Base-by-base conservation (phyloP, 92 coral and sea anemone species). In the Phenganax marumi region DNA sequence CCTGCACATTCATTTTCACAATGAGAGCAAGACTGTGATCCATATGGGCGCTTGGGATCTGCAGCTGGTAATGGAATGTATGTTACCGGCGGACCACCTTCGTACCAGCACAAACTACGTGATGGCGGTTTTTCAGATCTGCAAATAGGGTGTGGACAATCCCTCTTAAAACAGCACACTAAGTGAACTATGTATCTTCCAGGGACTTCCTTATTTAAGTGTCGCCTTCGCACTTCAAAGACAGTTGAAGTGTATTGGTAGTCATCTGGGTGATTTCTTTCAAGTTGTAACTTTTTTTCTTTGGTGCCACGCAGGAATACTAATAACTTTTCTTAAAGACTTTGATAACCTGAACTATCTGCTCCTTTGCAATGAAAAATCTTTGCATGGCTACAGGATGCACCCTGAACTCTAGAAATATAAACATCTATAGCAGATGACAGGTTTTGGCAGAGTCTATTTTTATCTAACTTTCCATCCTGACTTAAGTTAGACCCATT, bases 401-500 rank as follows among this genome's bases (percentile, higher is more conserved):
- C 80, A 16, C 80, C 64, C 8, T 75, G 54, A 13, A 75, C 69
- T 75, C 80, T 50, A 1, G 66, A 8, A 4, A 75, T 75, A 14
- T 75, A 75, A 1, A 75, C 80, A 50, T 75, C 80, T 8, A 75
- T 75, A 14, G 80, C 80, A 76, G 62, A 75, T 3, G 87, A 84
- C 24, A 84, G 62, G 55, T 84, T 84, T 84, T 77, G 83, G 47
- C 55, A 71, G 50, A 84, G 87, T 53, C 55, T 63, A 13, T 52
- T 50, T 23, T 77, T 79, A 79, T 84, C 87, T 68, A 84, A 23
- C 68, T 84, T 53, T 54, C 84, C 68, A 54, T 54, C 60, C 69
- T 84, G 49, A 16, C 68, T 57, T 22, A 70, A 84, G 50, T 84
- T 77, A 46, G 88, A 84, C 61, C 85, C 86, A 73, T 83, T 83